Evolutionary conservation across 2,888 invertebrate species (phyloP), one percentile per base, ranked within the genome.

Genomic region (Boloria euphrosyne): DNA sequence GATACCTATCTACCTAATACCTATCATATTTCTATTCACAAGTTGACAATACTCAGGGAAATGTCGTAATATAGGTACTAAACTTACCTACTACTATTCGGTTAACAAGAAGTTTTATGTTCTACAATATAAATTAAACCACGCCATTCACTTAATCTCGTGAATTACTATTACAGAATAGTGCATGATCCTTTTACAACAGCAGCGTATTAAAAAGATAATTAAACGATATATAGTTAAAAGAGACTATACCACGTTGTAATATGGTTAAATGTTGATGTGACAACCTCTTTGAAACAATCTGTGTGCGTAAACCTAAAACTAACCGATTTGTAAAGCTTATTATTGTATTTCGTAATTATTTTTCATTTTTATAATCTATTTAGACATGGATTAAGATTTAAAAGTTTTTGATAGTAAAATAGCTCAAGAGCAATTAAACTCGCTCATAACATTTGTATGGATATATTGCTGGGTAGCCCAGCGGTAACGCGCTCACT

Each of bases 161-260:
- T 57, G 57, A 22, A 46, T 16, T 16, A 46, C 22, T 46, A 57
- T 57, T 57, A 44, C 13, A 22, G 46, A 57, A 57, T 46, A 16
- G 27, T 13, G 57, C 57, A 3, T 27, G 27, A 46, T 57, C 57
- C 57, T 46, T 57, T 13, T 44, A 57, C 46, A 46, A 57, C 44
- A 46, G 14, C 44, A 46, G 14, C 43, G 44, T 16, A 46, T 27
- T 22, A 57, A 46, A 27, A 57, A 13, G 16, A 27, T 38, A 4
- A 18, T 44, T 6, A 16, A 57, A 46, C 13, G n/a, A 13, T 13
- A 38, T 5, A 44, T 27, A 3, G 14, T n/a, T 5, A 46, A 57
- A 57, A 46, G 22, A 46, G 22, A 46, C 46, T 57, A 13, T 46
- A 57, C 1, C 10, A 27, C 14, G 10, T 27, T n/a, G 4, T 13